These are phyloP conservation scores for Caenorhabditis sp. DNA, from an alignment of 2,888 invertebrate genomes.

Conservation along the genomic window DNA sequence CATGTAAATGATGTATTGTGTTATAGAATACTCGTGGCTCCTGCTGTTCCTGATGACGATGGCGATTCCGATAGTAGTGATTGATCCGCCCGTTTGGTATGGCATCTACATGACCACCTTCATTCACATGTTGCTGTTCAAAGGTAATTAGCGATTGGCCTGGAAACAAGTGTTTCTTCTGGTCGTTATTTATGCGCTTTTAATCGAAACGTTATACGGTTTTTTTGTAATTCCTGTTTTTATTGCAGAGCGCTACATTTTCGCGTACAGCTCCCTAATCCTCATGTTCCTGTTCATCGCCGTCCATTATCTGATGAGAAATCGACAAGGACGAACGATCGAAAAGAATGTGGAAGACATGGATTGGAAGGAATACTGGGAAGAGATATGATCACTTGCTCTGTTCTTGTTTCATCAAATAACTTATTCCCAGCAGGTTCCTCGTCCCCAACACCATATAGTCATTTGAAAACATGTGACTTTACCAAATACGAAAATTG, in stretches of 20 bases:
- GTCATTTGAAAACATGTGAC: neutral
- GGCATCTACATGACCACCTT: constrained; percentile 33
- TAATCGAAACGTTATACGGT: neutral
- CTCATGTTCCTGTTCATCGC: neutral
- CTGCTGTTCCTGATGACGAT: too few species aligned
- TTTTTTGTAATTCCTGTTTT: neutral
- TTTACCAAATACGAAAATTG: neutral
- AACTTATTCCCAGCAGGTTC: too few species aligned
- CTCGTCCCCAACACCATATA: neutral
- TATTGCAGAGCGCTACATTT: neutral
- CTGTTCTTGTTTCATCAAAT: neutral
- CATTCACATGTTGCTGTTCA: constrained; percentile 33
- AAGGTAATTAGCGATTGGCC: neutral
- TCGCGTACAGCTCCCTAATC: neutral
- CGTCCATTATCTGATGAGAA: neutral
- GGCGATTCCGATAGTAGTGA: too few species aligned
- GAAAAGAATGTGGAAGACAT: too few species aligned
- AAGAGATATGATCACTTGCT: neutral
- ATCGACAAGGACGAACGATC: too few species aligned
- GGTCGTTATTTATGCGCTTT: neutral
- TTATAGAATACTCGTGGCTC: too few species aligned
- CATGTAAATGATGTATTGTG: too few species aligned
- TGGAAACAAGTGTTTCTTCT: neutral
- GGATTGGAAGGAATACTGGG: too few species aligned
- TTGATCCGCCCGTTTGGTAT: constrained; percentile 35